Evolutionary conservation across 2,888 invertebrate genomes (phyloP).

Genomic region (Schizotus pectinicornis): DNA sequence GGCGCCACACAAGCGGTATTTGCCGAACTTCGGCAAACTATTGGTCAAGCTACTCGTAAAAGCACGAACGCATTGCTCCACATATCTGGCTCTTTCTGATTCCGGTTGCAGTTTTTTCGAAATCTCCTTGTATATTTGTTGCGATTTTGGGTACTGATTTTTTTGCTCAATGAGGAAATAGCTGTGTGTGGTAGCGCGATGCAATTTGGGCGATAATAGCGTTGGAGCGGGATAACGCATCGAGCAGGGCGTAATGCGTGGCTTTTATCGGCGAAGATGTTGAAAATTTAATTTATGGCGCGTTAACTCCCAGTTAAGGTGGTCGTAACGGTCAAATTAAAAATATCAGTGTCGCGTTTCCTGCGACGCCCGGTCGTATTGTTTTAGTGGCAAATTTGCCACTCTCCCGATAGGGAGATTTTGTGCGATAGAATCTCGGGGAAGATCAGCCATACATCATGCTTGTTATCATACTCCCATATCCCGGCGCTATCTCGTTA

Average conservation of each 20-base stretch:
- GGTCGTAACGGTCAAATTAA: conserved; percentile 32
- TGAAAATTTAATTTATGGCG: conserved; percentile 17
- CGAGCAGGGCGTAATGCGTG: conserved; percentile 5
- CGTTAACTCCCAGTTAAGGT: conserved; percentile 13
- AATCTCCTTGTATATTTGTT: no score
- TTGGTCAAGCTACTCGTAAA: no score
- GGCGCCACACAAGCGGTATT: no score
- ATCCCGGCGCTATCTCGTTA: conserved; percentile 36
- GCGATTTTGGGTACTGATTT: no score
- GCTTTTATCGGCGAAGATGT: conserved; percentile 13
- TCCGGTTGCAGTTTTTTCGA: no score
- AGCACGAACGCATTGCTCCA: no score
- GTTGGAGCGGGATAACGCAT: background rate
- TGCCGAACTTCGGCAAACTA: no score
- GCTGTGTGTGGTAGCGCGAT: no score
- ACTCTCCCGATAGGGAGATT: conserved; percentile 11
- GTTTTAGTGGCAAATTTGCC: conserved; percentile 22
- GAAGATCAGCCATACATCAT: conserved; percentile 40
- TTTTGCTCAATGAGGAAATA: no score
- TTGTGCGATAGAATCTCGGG: conserved; percentile 34
- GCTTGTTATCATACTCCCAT: conserved; percentile 33
- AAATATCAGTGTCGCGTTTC: conserved; percentile 7
- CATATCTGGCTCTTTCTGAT: no score
- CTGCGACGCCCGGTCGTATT: conserved; percentile 1
- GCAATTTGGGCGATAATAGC: background rate